A percentile compares a stretch with the other conserved stretches of the same genome.
These are phyloP conservation scores for Heloderma charlesbogerti DNA, from an alignment of 2,113 vertebrate genomes.

Conservation along the genomic window DNA sequence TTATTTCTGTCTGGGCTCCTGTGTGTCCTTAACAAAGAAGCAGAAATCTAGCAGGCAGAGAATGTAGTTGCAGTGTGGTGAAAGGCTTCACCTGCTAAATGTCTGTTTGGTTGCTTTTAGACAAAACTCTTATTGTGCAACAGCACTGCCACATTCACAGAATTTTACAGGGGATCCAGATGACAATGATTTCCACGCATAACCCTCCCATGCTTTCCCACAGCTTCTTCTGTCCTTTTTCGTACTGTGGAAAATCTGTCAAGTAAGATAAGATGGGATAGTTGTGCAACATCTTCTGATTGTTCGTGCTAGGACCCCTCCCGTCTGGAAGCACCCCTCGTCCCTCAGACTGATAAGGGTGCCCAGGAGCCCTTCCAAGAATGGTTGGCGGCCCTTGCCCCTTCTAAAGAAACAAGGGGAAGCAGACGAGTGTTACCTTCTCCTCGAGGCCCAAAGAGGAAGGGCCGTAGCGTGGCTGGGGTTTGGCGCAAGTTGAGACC, in stretches of 20 bases:
- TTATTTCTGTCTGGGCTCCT: background rate
- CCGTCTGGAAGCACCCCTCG: background rate
- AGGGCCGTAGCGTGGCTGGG: conserved; percentile 79
- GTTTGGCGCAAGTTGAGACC: conserved; percentile 81
- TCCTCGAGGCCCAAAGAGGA: conserved; percentile 78
- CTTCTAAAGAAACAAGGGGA: accelerated
- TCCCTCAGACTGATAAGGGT: background rate
- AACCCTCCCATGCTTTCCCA: too few species aligned
- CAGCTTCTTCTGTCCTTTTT: too few species aligned
- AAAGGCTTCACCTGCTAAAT: background rate
- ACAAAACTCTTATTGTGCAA: too few species aligned
- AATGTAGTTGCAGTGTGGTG: background rate
- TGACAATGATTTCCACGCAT: too few species aligned
- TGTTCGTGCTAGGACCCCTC: too few species aligned
- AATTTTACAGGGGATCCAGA: too few species aligned
- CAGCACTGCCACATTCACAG: too few species aligned
- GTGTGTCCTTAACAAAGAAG: background rate
- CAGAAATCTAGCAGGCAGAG: background rate
- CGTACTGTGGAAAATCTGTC: too few species aligned
- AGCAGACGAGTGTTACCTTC: conserved; percentile 75
- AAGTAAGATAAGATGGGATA: too few species aligned
- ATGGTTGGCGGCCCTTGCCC: background rate
- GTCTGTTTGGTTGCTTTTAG: background rate
- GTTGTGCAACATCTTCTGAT: too few species aligned
- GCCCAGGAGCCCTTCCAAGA: background rate